Conservation (phyloP, 2,888 invertebrate genomes). For the Holacanthella duospinosa region DNA sequence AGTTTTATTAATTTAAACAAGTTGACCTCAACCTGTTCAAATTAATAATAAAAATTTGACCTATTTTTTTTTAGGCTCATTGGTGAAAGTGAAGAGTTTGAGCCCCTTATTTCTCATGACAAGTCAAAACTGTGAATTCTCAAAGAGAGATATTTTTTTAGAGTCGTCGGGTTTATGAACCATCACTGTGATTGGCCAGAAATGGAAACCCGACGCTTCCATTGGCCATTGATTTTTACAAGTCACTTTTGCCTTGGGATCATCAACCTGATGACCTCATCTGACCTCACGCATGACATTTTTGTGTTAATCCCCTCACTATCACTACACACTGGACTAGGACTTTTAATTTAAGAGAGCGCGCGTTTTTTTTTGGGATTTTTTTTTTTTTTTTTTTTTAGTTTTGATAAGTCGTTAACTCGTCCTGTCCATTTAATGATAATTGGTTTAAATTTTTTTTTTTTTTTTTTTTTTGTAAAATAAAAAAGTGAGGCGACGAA, state of each 20-base stretch:
- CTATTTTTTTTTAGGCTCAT: not conserved
- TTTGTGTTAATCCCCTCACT: not conserved
- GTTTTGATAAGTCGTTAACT: no score
- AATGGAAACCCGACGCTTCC: not conserved
- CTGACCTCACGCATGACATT: not conserved
- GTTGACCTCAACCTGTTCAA: not conserved
- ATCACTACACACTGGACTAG: not conserved
- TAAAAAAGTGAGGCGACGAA: no score
- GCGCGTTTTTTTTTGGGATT: no score
- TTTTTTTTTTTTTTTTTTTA: no score
- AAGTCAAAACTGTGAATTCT: conserved; percentile 1
- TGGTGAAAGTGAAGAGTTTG: conserved; percentile 1
- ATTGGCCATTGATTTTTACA: not conserved
- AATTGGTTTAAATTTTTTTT: no score
- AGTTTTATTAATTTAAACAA: no score
- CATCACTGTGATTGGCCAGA: not conserved
- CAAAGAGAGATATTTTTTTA: not conserved
- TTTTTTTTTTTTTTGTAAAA: no score
- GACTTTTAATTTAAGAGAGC: no score
- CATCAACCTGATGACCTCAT: not conserved
- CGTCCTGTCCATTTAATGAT: no score
- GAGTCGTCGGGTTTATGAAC: no score
- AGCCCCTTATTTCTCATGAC: not conserved
- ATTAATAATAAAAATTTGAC: not conserved
- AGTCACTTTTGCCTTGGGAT: no score